phyloP scores from a whole-genome alignment of 2,797 vertebrate genomes.

The Vultur gryphus region DNA sequence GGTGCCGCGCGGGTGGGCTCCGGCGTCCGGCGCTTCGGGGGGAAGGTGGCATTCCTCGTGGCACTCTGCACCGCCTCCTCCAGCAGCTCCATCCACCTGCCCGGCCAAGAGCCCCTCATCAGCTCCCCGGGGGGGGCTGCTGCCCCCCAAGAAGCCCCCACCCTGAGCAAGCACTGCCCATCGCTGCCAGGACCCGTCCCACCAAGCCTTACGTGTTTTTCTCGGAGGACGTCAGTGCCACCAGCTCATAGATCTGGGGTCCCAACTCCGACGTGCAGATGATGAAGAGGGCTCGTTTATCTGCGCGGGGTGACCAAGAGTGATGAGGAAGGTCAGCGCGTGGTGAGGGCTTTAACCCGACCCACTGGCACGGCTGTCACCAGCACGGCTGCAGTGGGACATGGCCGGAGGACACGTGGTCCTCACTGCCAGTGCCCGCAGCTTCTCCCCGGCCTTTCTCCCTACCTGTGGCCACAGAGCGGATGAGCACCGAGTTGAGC shows the following conservation, averaged over 20 bases:
- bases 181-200: background rate
- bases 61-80: slow-evolving; percentile 64
- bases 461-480: slow-evolving; percentile 77
- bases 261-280: slow-evolving; percentile 90
- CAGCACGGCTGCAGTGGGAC: fast-evolving
- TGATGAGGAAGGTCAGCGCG: background rate
- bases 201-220: slow-evolving; percentile 82
- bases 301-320: slow-evolving; percentile 47
- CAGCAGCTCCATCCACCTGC: slow-evolving; percentile 76
- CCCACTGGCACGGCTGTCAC: background rate
- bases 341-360: fast-evolving
- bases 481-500: slow-evolving; percentile 74
- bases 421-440: fast-evolving
- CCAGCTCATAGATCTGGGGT: slow-evolving; percentile 94
- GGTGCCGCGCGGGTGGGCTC: background rate
- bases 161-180: background rate
- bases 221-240: slow-evolving; percentile 83
- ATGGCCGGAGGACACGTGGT: fast-evolving
- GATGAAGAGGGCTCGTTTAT: slow-evolving; percentile 91
- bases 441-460: too few relatives aligned
- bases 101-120: background rate
- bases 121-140: background rate
- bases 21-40: background rate
- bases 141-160: background rate
- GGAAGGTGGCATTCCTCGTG: slow-evolving; percentile 32